Conservation (phyloP, 2,888 invertebrate species). For the Cataglyphis cursor region DNA sequence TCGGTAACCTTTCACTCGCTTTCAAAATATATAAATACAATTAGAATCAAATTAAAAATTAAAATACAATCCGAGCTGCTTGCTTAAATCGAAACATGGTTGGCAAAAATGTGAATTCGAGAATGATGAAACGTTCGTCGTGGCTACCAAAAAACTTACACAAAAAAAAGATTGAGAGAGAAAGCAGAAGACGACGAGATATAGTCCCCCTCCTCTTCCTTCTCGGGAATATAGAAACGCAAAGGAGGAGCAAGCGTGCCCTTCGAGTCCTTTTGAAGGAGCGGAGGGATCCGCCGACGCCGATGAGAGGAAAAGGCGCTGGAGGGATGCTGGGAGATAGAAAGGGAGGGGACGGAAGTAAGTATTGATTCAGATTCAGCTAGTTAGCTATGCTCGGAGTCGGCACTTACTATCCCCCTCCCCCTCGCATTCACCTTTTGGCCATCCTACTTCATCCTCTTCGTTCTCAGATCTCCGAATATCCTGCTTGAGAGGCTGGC, state of each 20-base stretch:
- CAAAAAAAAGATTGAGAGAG: conserved; percentile 30
- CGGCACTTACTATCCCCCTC: conserved; percentile 67
- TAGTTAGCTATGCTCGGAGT: conserved; percentile 84
- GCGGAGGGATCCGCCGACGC: conserved; percentile 50
- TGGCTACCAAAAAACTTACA: conserved; percentile 68
- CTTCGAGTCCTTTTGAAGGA: conserved; percentile 68
- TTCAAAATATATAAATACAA: no score
- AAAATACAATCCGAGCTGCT: no score
- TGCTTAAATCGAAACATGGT: no score
- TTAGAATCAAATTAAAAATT: no score
- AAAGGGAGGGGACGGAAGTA: conserved; percentile 77
- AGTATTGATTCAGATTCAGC: conserved; percentile 85
- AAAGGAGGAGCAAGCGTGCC: conserved; percentile 54
- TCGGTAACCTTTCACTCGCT: conserved; percentile 36
- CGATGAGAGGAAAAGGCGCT: conserved; percentile 22
- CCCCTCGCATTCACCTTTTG: conserved; percentile 59
- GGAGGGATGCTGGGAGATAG: conserved; percentile 48
- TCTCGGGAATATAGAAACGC: conserved; percentile 44
- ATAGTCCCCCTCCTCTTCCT: no score
- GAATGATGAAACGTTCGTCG: conserved; percentile 50
- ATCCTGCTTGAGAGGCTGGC: conserved; percentile 45
- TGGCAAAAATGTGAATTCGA: no score
- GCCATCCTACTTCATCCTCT: conserved; percentile 46
- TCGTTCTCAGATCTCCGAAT: conserved; percentile 11
- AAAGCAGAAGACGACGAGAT: conserved; percentile 23